Evolutionary conservation across 2,888 invertebrate genomes (phyloP).

Genomic region (Crematogaster levior): DNA sequence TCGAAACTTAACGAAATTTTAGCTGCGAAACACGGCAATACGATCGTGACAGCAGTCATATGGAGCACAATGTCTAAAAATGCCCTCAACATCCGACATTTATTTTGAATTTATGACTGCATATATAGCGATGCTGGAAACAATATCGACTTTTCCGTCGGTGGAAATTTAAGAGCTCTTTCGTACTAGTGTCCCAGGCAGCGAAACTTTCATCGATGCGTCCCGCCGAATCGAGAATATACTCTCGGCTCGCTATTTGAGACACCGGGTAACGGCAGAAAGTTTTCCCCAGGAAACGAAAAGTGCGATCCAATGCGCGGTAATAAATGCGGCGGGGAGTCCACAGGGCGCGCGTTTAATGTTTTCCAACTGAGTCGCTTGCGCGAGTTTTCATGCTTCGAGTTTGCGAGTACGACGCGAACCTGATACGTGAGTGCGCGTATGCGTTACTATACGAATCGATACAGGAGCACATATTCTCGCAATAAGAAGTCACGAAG

Average conservation of each 20-base stretch:
- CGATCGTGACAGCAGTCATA: conserved; percentile 46
- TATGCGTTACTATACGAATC: conserved; percentile 21
- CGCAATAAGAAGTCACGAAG: conserved; percentile 51
- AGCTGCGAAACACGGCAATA: conserved; percentile 36
- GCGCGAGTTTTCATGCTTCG: conserved; percentile 29
- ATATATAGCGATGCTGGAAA: conserved; percentile 53
- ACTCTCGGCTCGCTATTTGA: conserved; percentile 18
- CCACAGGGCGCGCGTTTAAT: neutral
- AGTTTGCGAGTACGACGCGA: conserved; percentile 22
- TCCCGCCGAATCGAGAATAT: conserved; percentile 2
- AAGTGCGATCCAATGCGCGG: neutral
- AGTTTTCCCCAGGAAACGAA: conserved; percentile 21
- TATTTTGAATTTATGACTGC: conserved; percentile 68
- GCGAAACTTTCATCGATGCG: neutral
- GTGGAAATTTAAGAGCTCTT: conserved; percentile 54
- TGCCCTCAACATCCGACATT: conserved; percentile 55
- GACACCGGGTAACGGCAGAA: conserved; percentile 25
- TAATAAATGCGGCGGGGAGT: conserved; percentile 14
- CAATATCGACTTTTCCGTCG: conserved; percentile 64
- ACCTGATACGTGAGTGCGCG: conserved; percentile 19
- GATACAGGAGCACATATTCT: neutral
- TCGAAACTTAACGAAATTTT: conserved; percentile 40
- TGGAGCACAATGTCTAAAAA: conserved; percentile 58
- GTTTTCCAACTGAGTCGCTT: conserved; percentile 7
- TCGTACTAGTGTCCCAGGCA: neutral